phyloP scores from a whole-genome alignment of 2,113 vertebrate species.

The Lophotis ruficrista region DNA sequence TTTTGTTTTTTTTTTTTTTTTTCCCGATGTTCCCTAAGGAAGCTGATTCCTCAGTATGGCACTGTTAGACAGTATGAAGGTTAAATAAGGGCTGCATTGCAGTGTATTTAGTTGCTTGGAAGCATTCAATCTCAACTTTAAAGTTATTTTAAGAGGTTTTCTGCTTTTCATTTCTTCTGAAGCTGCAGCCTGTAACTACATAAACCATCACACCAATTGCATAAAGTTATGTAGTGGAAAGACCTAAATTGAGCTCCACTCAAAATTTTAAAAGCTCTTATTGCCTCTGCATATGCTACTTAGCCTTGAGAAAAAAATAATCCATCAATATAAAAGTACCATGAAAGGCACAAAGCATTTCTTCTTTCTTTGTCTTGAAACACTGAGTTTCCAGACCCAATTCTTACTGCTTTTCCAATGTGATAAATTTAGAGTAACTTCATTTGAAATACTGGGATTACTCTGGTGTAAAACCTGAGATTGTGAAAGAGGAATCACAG shows the following conservation, averaged over 20 bases:
- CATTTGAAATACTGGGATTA: not conserved
- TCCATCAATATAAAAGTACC: slow-evolving; percentile 48
- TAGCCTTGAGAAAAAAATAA: slow-evolving; percentile 55
- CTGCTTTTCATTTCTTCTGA: slow-evolving; percentile 11
- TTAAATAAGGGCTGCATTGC: not conserved
- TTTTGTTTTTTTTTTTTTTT: no score
- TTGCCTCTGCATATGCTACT: not conserved
- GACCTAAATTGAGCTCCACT: slow-evolving; percentile 48
- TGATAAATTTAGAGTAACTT: not conserved
- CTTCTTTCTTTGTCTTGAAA: slow-evolving; percentile 49
- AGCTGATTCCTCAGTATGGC: not conserved
- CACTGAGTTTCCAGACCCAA: not conserved
- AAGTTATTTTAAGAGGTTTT: slow-evolving; percentile 3
- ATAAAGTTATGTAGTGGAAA: slow-evolving; percentile 61
- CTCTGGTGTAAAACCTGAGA: not conserved
- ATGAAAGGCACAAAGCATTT: slow-evolving; percentile 7
- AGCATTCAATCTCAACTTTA: not conserved
- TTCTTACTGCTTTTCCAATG: not conserved
- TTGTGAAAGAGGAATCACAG: not conserved
- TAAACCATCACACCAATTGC: slow-evolving; percentile 36
- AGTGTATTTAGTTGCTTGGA: not conserved
- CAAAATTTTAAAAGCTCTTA: slow-evolving; percentile 53
- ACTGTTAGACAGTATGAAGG: not conserved
- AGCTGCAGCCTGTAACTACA: slow-evolving; percentile 39
- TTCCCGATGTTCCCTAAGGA: not conserved